Evolutionary conservation across 2,888 invertebrate genomes (phyloP).

Genomic region (Drosophila monieri): DNA sequence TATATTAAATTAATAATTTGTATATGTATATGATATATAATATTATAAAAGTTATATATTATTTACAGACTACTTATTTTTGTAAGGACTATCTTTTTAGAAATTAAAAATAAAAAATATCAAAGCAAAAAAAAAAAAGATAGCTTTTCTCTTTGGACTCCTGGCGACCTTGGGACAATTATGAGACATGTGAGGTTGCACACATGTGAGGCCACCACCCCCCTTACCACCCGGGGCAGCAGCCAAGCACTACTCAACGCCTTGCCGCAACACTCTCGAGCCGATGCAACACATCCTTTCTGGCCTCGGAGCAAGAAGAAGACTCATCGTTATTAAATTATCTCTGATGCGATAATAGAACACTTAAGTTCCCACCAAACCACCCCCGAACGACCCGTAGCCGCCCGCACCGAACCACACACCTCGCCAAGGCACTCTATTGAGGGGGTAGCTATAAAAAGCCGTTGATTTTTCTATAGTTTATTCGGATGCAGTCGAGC

Average conservation of each 20-base stretch:
- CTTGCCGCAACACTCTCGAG: slow-evolving; percentile 63
- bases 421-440: slow-evolving; percentile 9
- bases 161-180: slow-evolving; percentile 58
- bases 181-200: slow-evolving; percentile 10
- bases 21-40: too few species aligned
- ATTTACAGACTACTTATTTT: not conserved
- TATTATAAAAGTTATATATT: not conserved
- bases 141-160: slow-evolving; percentile 2
- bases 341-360: slow-evolving; percentile 81
- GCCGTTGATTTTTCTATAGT: slow-evolving; percentile 77
- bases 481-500: slow-evolving; percentile 77
- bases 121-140: not conserved
- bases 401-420: not conserved
- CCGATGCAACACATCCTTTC: slow-evolving; percentile 55
- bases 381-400: not conserved
- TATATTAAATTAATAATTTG: too few species aligned
- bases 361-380: slow-evolving; percentile 69
- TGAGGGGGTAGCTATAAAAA: slow-evolving; percentile 66
- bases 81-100: not conserved
- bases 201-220: not conserved
- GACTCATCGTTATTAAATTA: slow-evolving; percentile 80
- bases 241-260: slow-evolving; percentile 56
- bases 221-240: slow-evolving; percentile 15
- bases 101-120: not conserved
- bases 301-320: slow-evolving; percentile 43